A percentile compares a stretch with the other conserved stretches of the same genome.
These are phyloP conservation scores for Ctenomys sociabilis DNA, from an alignment of 2,113 vertebrate genomes.

Conservation along the genomic window DNA sequence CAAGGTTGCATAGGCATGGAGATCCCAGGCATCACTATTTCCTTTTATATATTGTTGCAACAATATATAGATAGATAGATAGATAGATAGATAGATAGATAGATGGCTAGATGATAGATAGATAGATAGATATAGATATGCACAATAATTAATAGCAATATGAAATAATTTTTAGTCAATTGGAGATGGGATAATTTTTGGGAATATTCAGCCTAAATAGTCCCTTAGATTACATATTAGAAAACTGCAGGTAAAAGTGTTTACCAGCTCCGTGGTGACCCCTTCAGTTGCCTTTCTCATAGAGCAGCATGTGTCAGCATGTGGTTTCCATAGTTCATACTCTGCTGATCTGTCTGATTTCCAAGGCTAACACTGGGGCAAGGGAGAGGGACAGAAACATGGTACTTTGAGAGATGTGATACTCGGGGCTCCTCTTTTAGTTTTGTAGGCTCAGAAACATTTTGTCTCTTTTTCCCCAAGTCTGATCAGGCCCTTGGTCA, in stretches of 20 bases:
- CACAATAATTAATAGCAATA: background rate
- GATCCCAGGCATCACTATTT: too few species aligned
- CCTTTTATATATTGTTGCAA: too few species aligned
- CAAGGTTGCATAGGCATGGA: too few species aligned
- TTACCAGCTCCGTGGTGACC: background rate
- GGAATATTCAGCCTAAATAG: background rate
- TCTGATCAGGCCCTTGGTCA: background rate
- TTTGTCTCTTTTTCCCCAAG: background rate
- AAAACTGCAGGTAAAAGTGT: background rate
- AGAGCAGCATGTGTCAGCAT: background rate
- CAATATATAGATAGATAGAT: too few species aligned
- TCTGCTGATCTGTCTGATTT: background rate
- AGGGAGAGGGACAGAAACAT: background rate
- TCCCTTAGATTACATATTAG: background rate
- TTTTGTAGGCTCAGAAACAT: background rate
- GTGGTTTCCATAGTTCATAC: background rate
- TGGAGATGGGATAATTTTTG: background rate
- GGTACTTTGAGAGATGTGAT: background rate
- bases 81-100: too few species aligned
- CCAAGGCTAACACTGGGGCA: fast-evolving
- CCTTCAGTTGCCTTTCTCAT: background rate
- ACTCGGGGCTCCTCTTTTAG: background rate
- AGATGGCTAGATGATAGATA: too few species aligned
- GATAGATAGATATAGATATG: background rate
- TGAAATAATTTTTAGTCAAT: background rate